Evolutionary conservation across 2,113 vertebrate species (phyloP).

Genomic region (Centropristis striata): DNA sequence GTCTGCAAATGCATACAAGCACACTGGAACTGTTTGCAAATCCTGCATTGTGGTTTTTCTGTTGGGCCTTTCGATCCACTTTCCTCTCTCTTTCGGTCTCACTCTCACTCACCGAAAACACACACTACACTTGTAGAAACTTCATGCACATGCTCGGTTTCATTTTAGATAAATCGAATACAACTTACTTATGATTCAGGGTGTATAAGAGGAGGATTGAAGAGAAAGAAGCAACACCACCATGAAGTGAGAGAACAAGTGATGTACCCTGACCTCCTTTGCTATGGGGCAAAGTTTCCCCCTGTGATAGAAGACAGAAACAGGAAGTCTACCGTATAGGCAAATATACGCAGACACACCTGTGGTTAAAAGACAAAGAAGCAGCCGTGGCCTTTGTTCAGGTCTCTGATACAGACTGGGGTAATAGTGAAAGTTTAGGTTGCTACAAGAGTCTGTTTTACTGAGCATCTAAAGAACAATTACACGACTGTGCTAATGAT

Average conservation of each 20-base stretch:
- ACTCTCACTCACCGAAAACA: constrained; percentile 20
- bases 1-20: constrained; percentile 56
- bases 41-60: constrained; percentile 57
- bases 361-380: constrained; percentile 17
- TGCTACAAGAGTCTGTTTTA: not conserved
- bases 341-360: constrained; percentile 60
- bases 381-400: not conserved
- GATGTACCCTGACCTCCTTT: constrained; percentile 76
- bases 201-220: constrained; percentile 8
- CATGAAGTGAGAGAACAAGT: not conserved
- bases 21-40: constrained; percentile 64
- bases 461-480: not conserved
- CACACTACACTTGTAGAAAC: not conserved
- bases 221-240: constrained; percentile 28
- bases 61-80: constrained; percentile 55
- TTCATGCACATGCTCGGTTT: not conserved
- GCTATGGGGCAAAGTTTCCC: constrained; percentile 81
- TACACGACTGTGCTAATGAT: too few relatives aligned
- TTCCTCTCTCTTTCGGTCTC: constrained; percentile 48
- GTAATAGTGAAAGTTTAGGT: not conserved
- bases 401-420: not conserved
- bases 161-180: not conserved
- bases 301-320: constrained; percentile 76
- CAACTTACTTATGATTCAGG: not conserved
- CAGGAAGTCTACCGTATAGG: constrained; percentile 83